phyloP scores from a whole-genome alignment of 1,140 invertebrate genomes.

The Pachypeltis micranthus region DNA sequence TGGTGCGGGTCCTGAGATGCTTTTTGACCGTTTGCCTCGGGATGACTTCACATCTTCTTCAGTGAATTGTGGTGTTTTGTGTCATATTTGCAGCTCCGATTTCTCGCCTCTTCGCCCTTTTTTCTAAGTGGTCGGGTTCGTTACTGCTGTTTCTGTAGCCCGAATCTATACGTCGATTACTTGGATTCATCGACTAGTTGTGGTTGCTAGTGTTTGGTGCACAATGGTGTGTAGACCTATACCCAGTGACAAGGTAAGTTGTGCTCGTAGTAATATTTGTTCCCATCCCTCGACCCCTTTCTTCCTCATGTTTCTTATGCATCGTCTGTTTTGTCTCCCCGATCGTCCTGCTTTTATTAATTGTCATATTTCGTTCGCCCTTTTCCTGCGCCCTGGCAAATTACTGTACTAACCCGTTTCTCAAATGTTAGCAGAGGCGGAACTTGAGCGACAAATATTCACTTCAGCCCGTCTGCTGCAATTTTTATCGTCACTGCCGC shows the following conservation, averaged over 20 bases:
- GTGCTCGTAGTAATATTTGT: background rate
- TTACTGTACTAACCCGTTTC: background rate
- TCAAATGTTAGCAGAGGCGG: too few species aligned
- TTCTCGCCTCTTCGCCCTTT: too few species aligned
- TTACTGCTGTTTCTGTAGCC: background rate
- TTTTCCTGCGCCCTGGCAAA: background rate
- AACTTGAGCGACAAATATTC: too few species aligned
- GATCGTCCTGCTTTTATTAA: background rate
- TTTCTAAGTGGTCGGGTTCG: too few species aligned
- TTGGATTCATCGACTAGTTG: background rate
- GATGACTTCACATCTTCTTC: constrained; percentile 8
- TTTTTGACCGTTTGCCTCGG: background rate
- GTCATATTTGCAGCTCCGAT: constrained; percentile 1
- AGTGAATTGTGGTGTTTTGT: constrained; percentile 15
- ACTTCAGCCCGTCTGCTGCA: too few species aligned
- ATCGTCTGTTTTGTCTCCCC: background rate
- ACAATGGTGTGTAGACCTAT: constrained; percentile 19
- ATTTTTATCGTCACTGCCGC: too few species aligned
- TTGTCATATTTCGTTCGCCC: background rate
- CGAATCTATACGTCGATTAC: background rate
- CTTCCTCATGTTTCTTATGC: background rate
- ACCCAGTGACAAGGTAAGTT: constrained; percentile 21
- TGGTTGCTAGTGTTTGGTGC: background rate
- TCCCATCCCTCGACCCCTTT: background rate
- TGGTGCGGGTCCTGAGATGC: background rate